Base-by-base conservation (phyloP, 2,113 vertebrate genomes). In the Rissa tridactyla region DNA sequence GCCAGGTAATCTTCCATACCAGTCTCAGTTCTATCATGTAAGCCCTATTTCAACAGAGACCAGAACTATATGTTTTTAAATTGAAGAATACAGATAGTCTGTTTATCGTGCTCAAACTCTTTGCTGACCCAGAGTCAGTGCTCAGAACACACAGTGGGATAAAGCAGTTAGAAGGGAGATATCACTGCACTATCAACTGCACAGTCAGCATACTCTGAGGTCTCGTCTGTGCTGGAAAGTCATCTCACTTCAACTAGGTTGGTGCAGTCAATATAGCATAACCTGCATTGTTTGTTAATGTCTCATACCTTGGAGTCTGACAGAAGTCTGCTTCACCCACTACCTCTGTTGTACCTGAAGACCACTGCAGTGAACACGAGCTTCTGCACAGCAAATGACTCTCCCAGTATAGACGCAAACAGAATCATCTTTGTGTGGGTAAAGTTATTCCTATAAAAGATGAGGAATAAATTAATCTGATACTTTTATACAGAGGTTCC, bases 351-450 rank as follows among this genome's bases (percentile, higher is more conserved):
- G 36, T 18, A 57, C 29, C 47, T 47, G 29, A 68, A 34, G 36
- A 57, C 11, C 21, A 15, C 14, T 44, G 13, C 0, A 0, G 5
- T 0, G 0, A 92, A 65, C 49, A 18, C 1, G 19, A 80, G 19
- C 15, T 80, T 77, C 57, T 36, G 40, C 15, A 40, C 6, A 83
- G 58, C 18, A 82, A 60, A 47, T 14, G 1, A 34, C 16, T 47
- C 47, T 66, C 16, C 27, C 17, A 10, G 11, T 14, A 22, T 9
- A 60, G 62, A 30, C 15, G 11, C 6, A 85, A 77, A 47, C 14
- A 57, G 34, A 46, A 49, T 20, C 12, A 58, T 16, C 57, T 90
- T 61, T 9, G 13, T 29, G 20, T 8, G 29, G 21, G 38, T 22
- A 42, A 68, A 38, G 3, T 27, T 68, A 36, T 55, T 75, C 26